phyloP scores from a whole-genome alignment of 2,888 invertebrate genomes.

The Desoria tigrina region DNA sequence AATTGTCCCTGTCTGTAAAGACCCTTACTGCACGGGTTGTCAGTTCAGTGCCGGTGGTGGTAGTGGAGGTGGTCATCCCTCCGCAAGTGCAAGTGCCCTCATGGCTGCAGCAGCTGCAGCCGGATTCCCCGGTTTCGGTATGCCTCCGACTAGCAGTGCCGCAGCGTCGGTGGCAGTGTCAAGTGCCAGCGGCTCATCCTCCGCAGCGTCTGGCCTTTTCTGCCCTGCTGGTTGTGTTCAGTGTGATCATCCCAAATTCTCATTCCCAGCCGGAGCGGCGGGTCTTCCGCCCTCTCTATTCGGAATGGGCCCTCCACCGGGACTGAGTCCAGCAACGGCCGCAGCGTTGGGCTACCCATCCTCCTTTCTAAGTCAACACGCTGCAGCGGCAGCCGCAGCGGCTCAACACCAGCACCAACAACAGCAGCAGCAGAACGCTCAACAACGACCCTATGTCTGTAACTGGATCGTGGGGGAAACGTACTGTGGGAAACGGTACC shows the following conservation, averaged over 20 bases:
- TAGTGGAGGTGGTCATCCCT: conserved; percentile 23
- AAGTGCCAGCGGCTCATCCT: not conserved
- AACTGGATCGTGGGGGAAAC: conserved; percentile 90
- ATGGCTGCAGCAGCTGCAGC: conserved; percentile 57
- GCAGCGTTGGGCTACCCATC: conserved; percentile 50
- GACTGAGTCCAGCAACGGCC: conserved; percentile 48
- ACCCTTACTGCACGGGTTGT: conserved; percentile 93
- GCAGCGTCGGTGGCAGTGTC: conserved; percentile 55
- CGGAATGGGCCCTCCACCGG: conserved; percentile 60
- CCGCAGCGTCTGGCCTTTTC: conserved; percentile 60
- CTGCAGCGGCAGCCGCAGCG: conserved; percentile 62
- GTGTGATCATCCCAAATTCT: conserved; percentile 83
- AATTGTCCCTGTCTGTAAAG: conserved; percentile 88
- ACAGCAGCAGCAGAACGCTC: conserved; percentile 55
- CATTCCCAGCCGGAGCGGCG: conserved; percentile 63
- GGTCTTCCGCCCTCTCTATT: conserved; percentile 41
- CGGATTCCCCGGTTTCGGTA: conserved; percentile 24
- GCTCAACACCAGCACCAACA: conserved; percentile 24
- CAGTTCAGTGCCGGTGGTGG: conserved; percentile 65
- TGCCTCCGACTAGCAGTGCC: conserved; percentile 27
- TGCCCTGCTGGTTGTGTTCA: conserved; percentile 93
- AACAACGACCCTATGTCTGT: conserved; percentile 80
- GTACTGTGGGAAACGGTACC: conserved; percentile 92
- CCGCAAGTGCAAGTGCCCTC: conserved; percentile 63
- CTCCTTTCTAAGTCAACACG: conserved; percentile 54